Evolutionary conservation across 2,113 vertebrate genomes (phyloP), one percentile per base, ranked within the genome.

Genomic region (Desmodus rotundus): DNA sequence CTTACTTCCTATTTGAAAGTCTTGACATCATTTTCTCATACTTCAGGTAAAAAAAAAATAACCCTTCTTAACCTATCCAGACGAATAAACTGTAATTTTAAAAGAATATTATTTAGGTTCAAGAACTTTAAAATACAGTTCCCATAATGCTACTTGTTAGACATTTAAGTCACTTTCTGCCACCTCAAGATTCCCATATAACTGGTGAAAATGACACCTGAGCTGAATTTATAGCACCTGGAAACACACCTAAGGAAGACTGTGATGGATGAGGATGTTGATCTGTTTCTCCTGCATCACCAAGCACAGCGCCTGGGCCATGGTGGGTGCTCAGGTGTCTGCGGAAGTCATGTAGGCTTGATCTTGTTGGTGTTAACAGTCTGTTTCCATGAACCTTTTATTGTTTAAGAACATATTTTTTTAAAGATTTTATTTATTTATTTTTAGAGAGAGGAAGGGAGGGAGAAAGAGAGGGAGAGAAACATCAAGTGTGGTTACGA

Each of bases 261-360:
- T 5, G 33, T 28, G 31, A 3, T 22, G 8, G 12, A 13, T 0
- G 0, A 31, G 12, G 56, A 63, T 43, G 17, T 22, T 28, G 8
- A 14, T 24, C 41, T 36, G 15, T 61, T 70, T 68, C n/a, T 63
- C 45, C 38, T n/a, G 33, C 19, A 15, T 33, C 17, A 19, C 87
- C 13, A 4, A 9, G 31, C 15, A 20, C 10, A 11, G n/a, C 26
- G 13, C 31, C 80, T 12, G 41, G 65, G n/a, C 38, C 11, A 0
- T 9, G 2, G 2, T 41, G 83, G 28, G 5, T 19, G 10, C 15
- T 38, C 22, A 0, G 3, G 1, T 7, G 41, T 78, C 67, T n/a
- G 3, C 14, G 16, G 16, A 41, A 41, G 20, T 43, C 52, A 24
- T 5, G 4, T 11, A 20, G 31, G 14, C 43, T 50, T 31, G 14